Evolutionary conservation across 2,797 vertebrate species (phyloP).

Genomic region (Cirrhinus mrigala): DNA sequence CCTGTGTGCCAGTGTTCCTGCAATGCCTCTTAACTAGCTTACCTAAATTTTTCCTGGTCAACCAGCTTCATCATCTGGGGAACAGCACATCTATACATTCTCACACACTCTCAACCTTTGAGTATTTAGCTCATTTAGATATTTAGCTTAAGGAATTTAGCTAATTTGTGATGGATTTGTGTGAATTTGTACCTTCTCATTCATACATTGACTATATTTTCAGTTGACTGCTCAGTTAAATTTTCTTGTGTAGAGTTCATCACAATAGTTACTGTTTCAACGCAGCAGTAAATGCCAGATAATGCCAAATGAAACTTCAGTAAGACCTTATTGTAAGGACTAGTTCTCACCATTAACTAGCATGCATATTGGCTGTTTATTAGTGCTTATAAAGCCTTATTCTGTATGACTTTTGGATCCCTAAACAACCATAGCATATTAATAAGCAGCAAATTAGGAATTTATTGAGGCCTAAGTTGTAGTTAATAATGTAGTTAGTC

Average conservation of each 20-base stretch:
- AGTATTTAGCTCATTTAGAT: no score
- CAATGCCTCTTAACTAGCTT: neutral
- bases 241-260: neutral
- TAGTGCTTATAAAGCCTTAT: neutral
- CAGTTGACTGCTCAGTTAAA: neutral
- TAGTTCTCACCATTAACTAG: no score
- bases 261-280: neutral
- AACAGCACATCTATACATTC: no score
- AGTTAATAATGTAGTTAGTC: neutral
- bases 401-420: neutral
- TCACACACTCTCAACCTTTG: no score
- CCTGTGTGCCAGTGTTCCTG: neutral
- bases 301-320: neutral
- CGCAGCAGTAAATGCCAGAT: neutral
- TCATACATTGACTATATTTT: neutral
- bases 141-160: neutral
- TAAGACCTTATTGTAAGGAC: no score
- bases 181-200: neutral
- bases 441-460: no score
- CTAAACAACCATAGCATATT: no score
- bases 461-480: no score
- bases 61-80: no score
- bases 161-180: neutral
- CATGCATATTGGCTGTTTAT: no score
- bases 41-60: no score